Base-by-base conservation (phyloP, 2,797 vertebrate species). In the Cossypha polioptera region DNA sequence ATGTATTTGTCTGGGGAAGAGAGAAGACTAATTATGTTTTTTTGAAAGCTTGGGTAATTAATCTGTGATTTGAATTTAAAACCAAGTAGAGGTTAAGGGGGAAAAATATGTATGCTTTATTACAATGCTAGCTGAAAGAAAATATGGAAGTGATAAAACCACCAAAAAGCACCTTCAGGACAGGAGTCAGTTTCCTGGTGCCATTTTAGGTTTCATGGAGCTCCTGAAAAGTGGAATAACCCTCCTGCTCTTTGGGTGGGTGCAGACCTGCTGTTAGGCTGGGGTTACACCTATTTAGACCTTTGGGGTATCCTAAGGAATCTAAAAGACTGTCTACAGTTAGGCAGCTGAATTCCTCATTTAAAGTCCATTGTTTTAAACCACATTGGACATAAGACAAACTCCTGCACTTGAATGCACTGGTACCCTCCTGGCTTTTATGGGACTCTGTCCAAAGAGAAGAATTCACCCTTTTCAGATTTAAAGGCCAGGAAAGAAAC, bases 11-110 rank as follows among this genome's bases (percentile, higher is more conserved):
- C 66, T 62, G 24, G 7, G 35, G 4, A 57, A 87, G 33, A 76
- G 22, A 71, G 26, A 58, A 81, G 20, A 80, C 31, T 9, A 68
- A 82, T 50, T 45, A 31, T 3, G 28, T 14, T 45, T 45, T 43
- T 58, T 81, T 15, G 36, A 84, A 79, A 72, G 31, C 20, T 48
- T 89, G 25, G 7, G 40, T 65, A 80, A 74, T 76, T 75, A 85
- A 22, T 59, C 50, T 42, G 16, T 51, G 42, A 90, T 83, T 74
- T 75, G 42, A 73, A 66, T 83, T 90, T 66, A 35, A 86, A 86
- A 80, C 35, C 38, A 83, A 85, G 73, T 8, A 76, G 26, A 87
- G 28, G 19, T 75, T 69, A 80, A 77, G 10, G 10, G 17, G 2
- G 18, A 13, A n/a, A 85, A 67, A 22, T 1, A 35, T 0, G 4